These are phyloP conservation scores for Eupithecia insigniata DNA, from an alignment of 2,888 invertebrate genomes.

Conservation along the genomic window DNA sequence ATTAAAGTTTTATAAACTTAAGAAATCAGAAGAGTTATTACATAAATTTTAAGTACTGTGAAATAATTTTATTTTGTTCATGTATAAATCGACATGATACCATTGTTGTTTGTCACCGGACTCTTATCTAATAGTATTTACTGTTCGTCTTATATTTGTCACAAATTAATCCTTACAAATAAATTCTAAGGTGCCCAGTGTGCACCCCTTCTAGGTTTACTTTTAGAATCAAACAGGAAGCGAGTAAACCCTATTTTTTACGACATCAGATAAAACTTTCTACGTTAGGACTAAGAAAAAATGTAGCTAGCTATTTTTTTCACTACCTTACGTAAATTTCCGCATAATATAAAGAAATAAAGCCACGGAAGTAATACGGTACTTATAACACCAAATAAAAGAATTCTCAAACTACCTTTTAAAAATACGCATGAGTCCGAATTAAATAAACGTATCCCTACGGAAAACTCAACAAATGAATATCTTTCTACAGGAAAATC, in stretches of 20 bases:
- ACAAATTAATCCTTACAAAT: neutral
- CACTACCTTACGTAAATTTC: neutral
- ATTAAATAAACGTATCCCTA: neutral
- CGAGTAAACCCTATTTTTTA: slow-evolving; percentile 16
- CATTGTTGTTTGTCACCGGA: no score
- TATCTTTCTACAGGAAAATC: neutral
- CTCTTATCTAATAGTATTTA: no score
- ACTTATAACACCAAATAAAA: neutral
- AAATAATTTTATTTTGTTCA: no score
- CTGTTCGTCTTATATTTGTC: no score
- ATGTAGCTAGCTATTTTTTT: neutral
- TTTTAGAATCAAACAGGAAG: slow-evolving; percentile 18
- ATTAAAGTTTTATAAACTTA: no score
- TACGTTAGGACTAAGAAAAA: neutral
- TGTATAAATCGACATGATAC: no score
- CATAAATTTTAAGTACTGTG: no score
- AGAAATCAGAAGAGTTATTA: no score
- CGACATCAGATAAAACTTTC: slow-evolving; percentile 9
- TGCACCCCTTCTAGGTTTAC: neutral
- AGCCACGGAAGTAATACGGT: neutral
- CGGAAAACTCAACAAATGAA: neutral
- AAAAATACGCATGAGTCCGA: neutral
- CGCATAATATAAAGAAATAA: neutral
- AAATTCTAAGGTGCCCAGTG: neutral
- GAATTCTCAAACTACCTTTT: neutral